Evolutionary conservation across 2,113 vertebrate genomes (phyloP), one percentile per base, ranked within the genome.

Genomic region (Pelusios castaneus): DNA sequence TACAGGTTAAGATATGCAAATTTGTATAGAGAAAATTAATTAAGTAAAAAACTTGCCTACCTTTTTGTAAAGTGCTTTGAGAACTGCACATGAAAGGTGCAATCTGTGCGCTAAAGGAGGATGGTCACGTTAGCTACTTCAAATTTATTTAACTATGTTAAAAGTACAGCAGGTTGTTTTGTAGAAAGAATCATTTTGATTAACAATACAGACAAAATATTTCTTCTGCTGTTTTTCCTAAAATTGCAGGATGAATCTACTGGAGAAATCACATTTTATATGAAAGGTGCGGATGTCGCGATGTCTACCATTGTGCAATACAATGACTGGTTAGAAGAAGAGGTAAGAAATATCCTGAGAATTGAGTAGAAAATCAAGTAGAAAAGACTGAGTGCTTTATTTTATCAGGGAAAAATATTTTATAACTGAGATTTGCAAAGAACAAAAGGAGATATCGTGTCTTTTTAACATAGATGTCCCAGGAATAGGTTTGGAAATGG

Each of bases 291-390:
- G 2, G 99, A 99, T 60, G 98, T 99, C 78, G 99, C 98, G n/a
- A 99, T 99, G 99, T 98, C 99, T 84, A 97, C 98, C 97, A 99
- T 99, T 77, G 99, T 99, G 83, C 99, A 99, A 97, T 99, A 99
- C 93, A 99, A 99, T 27, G 99, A 99, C 90, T 99, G 99, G 99
- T 92, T 99, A 93, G 99, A 99, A 76, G 99, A 99, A 91, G 99
- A 99, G 98, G 99, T 99, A 98, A 98, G 96, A 81, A 85, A 87
- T 41, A 70, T 52, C 78, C 16, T 47, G 34, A 63, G 67, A 19
- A 6, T 56, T 80, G 58, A 34, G 14, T 9, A 38, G 63, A 70
- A 70, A 70, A 70, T 52, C 67, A 12, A 43, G 17, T 19, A 63
- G n/a, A 63, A 55, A 70, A 75, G 87, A 19, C 10, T 34, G 43